These are phyloP conservation scores for Trematomus bernacchii DNA, from an alignment of 2,797 vertebrate species.

Conservation along the genomic window DNA sequence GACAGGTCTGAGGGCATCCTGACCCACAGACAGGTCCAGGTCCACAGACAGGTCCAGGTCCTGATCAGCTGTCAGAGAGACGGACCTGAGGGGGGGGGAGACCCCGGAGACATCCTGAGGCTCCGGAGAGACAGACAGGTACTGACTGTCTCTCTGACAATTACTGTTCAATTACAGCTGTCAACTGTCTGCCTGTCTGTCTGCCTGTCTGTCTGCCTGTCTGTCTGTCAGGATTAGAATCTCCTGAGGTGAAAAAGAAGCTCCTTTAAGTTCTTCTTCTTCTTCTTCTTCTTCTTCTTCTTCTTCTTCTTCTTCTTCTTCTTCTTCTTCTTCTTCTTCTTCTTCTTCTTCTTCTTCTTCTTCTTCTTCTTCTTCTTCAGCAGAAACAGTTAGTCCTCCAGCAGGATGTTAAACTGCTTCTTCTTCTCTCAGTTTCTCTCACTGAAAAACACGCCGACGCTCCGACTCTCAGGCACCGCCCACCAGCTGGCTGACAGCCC, in stretches of 20 bases:
- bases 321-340: background rate
- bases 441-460: conserved; percentile 31
- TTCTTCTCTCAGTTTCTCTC: background rate
- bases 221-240: background rate
- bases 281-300: background rate
- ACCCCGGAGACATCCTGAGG: background rate
- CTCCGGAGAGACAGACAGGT: background rate
- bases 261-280: background rate
- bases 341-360: background rate
- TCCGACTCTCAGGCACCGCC: background rate
- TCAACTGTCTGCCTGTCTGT: background rate
- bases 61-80: background rate
- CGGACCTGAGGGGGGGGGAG: background rate
- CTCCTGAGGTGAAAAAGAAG: background rate
- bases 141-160: background rate
- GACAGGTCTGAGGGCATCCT: conserved; percentile 57
- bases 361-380: background rate
- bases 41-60: conserved; percentile 9
- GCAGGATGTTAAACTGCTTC: too few relatives aligned
- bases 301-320: background rate
- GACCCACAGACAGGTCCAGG: background rate
- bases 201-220: background rate
- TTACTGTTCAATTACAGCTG: background rate
- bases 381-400: too few relatives aligned
- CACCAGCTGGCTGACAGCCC: too few relatives aligned